A percentile compares a stretch with the other conserved stretches of the same genome.
Evolutionary conservation across 2,113 vertebrate genomes (phyloP).

Genomic region (Oncorhynchus tshawytscha): DNA sequence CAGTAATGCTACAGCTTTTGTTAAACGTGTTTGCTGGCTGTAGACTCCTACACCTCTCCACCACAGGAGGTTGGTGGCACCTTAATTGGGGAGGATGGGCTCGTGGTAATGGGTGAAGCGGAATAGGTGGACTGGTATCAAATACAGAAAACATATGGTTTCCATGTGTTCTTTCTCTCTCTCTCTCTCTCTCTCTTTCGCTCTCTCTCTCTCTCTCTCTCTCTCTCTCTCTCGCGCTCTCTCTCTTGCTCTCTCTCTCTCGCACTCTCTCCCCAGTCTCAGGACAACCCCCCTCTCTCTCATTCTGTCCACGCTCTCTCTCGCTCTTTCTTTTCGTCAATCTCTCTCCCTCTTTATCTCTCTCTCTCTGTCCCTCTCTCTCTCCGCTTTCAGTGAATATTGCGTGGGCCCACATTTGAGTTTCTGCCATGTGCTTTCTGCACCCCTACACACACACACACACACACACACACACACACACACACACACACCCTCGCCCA

Average conservation of each 20-base stretch:
- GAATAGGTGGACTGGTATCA: constrained; percentile 16
- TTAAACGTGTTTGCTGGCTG: constrained; percentile 52
- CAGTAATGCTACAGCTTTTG: constrained; percentile 37
- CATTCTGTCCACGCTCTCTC: constrained; percentile 28
- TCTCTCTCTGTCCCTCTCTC: constrained; percentile 1
- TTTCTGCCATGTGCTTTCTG: constrained; percentile 67
- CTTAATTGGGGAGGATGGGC: too few relatives aligned
- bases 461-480: constrained; percentile 15
- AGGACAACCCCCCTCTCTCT: background rate
- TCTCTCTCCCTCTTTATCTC: constrained; percentile 5
- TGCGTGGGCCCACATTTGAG: constrained; percentile 69
- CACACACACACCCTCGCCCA: constrained; percentile 40
- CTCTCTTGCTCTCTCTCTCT: too few relatives aligned
- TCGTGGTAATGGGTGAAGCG: too few relatives aligned
- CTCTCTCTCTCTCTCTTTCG: background rate
- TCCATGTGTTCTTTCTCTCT: too few relatives aligned
- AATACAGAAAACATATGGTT: too few relatives aligned
- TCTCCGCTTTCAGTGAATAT: constrained; percentile 62
- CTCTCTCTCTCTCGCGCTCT: too few relatives aligned
- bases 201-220: constrained; percentile 10
- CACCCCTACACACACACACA: constrained; percentile 29
- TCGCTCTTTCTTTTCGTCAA: constrained; percentile 34
- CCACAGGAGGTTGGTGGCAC: too few relatives aligned
- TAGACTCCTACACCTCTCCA: constrained; percentile 43
- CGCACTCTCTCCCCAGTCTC: background rate